A percentile compares a stretch with the other conserved stretches of the same genome.
These are phyloP conservation scores for Galerucella calmariensis DNA, from an alignment of 2,888 invertebrate genomes.

Conservation along the genomic window DNA sequence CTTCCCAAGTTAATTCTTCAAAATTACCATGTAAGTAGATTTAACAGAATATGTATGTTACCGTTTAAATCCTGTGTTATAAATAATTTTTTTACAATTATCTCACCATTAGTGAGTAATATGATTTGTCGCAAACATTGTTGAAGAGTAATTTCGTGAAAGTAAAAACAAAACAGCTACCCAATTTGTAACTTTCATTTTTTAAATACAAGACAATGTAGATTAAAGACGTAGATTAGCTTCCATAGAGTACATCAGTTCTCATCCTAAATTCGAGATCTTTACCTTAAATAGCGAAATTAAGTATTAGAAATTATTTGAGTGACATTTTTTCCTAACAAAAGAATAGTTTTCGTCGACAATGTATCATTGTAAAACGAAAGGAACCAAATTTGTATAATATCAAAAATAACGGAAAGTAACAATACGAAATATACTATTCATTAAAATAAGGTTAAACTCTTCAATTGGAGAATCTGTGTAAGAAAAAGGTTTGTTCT, in stretches of 20 bases:
- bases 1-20: neutral
- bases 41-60: neutral
- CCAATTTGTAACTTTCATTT: conserved; percentile 15
- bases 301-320: neutral
- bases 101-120: neutral
- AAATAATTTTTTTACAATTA: neutral
- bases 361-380: neutral
- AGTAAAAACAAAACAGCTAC: conserved; percentile 3
- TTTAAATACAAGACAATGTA: conserved; percentile 3
- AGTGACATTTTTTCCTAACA: too few species aligned
- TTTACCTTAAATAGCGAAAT: neutral
- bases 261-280: neutral
- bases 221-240: conserved; percentile 7
- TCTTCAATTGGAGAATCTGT: too few species aligned
- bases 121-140: neutral
- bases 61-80: neutral
- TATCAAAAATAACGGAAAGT: neutral
- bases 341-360: neutral
- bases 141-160: neutral
- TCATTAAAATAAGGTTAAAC: too few species aligned
- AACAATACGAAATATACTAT: too few species aligned
- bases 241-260: neutral
- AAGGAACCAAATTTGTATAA: neutral
- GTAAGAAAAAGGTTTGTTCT: too few species aligned
- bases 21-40: neutral